These are phyloP conservation scores for Melinopterus prodromus DNA, from an alignment of 2,888 invertebrate species.

Conservation along the genomic window DNA sequence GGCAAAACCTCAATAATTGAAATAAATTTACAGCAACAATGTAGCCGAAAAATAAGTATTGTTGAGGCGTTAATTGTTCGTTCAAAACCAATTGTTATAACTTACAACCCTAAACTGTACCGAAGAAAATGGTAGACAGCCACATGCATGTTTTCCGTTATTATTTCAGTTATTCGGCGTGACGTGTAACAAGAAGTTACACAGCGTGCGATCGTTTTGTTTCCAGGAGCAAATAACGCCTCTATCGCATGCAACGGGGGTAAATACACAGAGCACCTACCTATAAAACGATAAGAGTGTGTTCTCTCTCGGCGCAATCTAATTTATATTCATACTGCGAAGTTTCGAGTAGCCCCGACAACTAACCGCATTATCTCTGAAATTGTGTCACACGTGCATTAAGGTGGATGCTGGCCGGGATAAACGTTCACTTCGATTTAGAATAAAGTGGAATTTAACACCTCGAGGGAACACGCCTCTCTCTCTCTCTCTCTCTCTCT, in stretches of 20 bases:
- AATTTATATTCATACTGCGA: not conserved
- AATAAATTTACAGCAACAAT: too few relatives aligned
- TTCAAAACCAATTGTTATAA: too few relatives aligned
- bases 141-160: not conserved
- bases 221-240: not conserved
- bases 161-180: not conserved
- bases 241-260: not conserved
- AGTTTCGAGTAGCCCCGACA: not conserved
- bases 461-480: not conserved
- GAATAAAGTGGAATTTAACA: not conserved
- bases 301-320: not conserved
- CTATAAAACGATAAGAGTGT: slow-evolving; percentile 4
- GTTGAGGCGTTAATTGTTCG: too few relatives aligned
- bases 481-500: too few relatives aligned
- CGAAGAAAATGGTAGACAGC: not conserved
- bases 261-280: not conserved
- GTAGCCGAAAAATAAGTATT: too few relatives aligned
- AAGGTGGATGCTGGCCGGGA: not conserved
- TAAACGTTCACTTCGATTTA: not conserved
- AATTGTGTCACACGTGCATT: slow-evolving; percentile 4
- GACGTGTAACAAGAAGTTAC: slow-evolving; percentile 4
- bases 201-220: not conserved
- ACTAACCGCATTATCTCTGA: slow-evolving; percentile 4
- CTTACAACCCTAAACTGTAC: not conserved
- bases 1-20: too few relatives aligned